Percentiles rank a stretch among this genome's conserved stretches.
phyloP scores from a whole-genome alignment of 2,113 vertebrate genomes.

The Urocitellus parryii region DNA sequence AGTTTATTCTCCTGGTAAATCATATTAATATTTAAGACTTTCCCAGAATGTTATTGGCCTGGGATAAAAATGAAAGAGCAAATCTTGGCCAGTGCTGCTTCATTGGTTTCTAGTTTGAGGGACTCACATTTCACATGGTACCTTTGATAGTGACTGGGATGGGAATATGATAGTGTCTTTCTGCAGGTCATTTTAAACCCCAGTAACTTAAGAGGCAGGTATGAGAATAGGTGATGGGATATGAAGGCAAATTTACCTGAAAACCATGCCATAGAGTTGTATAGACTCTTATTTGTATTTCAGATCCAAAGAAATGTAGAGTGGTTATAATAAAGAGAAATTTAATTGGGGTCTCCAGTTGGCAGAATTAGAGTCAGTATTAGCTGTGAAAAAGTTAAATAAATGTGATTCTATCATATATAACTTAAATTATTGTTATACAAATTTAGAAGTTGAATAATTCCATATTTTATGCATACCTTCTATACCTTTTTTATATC shows the following conservation, averaged over 20 bases:
- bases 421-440: conserved; percentile 21
- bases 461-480: not conserved
- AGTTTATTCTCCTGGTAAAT: conserved; percentile 87
- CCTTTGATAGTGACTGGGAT: not conserved
- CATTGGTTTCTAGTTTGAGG: conserved; percentile 32
- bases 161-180: not conserved
- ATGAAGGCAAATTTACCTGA: not conserved
- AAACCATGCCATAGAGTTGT: not conserved
- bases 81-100: not conserved
- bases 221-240: not conserved
- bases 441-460: conserved; percentile 32
- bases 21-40: not conserved
- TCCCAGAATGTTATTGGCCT: not conserved
- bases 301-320: conserved; percentile 22
- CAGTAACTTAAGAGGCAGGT: not conserved
- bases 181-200: not conserved
- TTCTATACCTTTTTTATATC: not conserved
- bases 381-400: conserved; percentile 6
- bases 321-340: not conserved
- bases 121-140: not conserved
- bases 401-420: not conserved
- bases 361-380: conserved; percentile 12
- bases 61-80: not conserved
- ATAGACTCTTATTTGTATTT: not conserved
- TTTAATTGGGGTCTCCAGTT: conserved; percentile 1